These are phyloP conservation scores for Onychostruthus taczanowskii DNA, from an alignment of 2,113 vertebrate species.

Conservation along the genomic window DNA sequence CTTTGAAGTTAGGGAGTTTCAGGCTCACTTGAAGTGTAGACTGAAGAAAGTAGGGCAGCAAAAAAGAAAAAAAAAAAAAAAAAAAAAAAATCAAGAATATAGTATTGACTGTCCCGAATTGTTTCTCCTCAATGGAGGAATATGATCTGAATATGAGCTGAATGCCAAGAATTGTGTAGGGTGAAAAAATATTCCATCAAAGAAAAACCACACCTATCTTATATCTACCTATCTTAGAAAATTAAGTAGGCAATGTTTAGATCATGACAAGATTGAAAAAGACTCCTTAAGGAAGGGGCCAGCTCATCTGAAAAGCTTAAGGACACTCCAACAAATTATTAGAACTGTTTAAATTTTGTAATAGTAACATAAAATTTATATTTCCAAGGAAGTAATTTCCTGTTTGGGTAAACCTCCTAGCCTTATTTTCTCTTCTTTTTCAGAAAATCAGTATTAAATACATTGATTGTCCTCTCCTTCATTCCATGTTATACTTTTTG, in stretches of 20 bases:
- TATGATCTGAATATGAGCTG: accelerated
- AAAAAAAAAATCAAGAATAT: not conserved
- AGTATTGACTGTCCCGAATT: not conserved
- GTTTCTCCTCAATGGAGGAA: not conserved
- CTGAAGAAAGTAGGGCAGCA: not conserved
- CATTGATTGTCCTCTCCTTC: not conserved
- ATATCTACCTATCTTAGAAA: not conserved
- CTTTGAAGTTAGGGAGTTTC: not conserved
- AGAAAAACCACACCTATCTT: not conserved
- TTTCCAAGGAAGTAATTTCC: not conserved
- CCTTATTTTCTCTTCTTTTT: not conserved
- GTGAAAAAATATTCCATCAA: not conserved
- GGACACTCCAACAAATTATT: not conserved
- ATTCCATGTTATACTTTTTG: not conserved
- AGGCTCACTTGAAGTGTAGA: not conserved
- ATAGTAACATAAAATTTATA: not conserved
- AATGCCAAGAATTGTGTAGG: not conserved
- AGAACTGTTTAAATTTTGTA: not conserved
- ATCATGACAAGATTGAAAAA: not conserved
- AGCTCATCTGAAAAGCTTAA: not conserved
- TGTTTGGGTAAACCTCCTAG: not conserved
- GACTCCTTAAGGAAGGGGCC: not conserved
- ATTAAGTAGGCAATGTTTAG: not conserved
- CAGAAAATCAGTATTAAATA: not conserved
- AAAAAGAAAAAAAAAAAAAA: not conserved